Base-by-base conservation (phyloP, 2,797 vertebrate genomes). In the Miichthys miiuy region DNA sequence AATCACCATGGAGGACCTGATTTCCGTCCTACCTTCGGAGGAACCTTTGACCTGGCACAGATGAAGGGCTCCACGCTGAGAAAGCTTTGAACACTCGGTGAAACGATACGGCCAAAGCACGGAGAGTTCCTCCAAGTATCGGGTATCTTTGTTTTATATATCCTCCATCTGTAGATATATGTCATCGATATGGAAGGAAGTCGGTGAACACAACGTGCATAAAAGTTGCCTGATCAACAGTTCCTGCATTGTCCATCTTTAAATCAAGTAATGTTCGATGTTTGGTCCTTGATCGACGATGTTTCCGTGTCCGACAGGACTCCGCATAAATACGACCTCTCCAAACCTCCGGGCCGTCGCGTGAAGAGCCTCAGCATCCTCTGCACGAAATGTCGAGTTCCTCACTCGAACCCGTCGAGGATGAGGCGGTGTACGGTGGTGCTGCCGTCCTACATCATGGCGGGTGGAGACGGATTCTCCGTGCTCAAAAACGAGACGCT, bases 71-170 rank as follows among this genome's bases (percentile, higher is more conserved):
- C 96, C 57, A 97, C 96, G 0, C 88, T 99, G 81, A 95, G 80
- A 92, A 94, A 65, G 95, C 91, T 98, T 99, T 46, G 97, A 99
- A 75, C 96, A 98, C 88, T 95, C 97, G 0, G 97, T 99, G 61
- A 78, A 1, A 41, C 93, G 96, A 46, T 90, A 99, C 0, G 97
- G 97, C n/a, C 44, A 16, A 17, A 90, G 82, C 87, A 94, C 0
- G 98, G 97, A 5, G 97, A 98, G 80, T 97, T 99, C 91, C 96
- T 99, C 2, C 98, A 99, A 87, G 97, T 99, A 48, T 96, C 96
- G n/a, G 97, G 97, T 98, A 94, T 1, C 9, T 51, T 46, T 6
- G 13, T 2, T 0, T 27, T 17, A 30, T 16, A 12, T 18, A 0
- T 0, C 42, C 8, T 67, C 42, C 23, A 17, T 77, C 25, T 34